Conservation (phyloP, 2,113 vertebrate genomes). For the Picathartes gymnocephalus region DNA sequence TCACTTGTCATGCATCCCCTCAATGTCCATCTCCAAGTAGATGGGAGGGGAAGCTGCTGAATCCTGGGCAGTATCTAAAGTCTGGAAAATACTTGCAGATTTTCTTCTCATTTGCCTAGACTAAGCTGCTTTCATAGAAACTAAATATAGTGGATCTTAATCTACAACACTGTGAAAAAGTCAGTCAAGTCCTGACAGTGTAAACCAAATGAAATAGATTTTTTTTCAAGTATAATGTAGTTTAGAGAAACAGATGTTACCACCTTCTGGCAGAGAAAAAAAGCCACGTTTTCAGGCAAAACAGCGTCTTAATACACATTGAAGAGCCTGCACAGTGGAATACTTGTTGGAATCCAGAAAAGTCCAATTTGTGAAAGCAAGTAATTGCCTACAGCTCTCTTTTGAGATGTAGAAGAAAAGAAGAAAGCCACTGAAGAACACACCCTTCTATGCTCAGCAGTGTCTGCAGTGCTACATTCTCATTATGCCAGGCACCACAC, state of each 20-base stretch:
- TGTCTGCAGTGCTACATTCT: not conserved
- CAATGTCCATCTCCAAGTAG: not conserved
- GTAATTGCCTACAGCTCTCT: not conserved
- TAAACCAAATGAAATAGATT: not conserved
- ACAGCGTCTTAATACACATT: not conserved
- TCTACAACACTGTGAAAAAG: not conserved
- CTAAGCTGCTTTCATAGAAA: not conserved
- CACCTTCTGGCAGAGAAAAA: not conserved
- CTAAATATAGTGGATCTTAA: not conserved
- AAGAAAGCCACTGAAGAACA: not conserved
- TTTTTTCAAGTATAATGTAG: not conserved
- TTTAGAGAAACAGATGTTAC: slow-evolving; percentile 8
- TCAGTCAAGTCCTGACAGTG: not conserved
- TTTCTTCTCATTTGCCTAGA: not conserved
- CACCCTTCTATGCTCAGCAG: not conserved
- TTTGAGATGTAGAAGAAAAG: not conserved
- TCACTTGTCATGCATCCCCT: not conserved
- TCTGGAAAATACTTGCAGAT: not conserved
- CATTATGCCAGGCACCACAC: not conserved
- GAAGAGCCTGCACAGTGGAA: not conserved
- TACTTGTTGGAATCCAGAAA: not conserved
- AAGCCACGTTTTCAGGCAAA: not conserved
- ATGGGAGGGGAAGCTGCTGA: not conserved
- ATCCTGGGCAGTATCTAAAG: not conserved
- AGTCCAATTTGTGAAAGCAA: not conserved